Evolutionary conservation across 1,140 invertebrate genomes (phyloP).

Genomic region (Psilanteris sp.): DNA sequence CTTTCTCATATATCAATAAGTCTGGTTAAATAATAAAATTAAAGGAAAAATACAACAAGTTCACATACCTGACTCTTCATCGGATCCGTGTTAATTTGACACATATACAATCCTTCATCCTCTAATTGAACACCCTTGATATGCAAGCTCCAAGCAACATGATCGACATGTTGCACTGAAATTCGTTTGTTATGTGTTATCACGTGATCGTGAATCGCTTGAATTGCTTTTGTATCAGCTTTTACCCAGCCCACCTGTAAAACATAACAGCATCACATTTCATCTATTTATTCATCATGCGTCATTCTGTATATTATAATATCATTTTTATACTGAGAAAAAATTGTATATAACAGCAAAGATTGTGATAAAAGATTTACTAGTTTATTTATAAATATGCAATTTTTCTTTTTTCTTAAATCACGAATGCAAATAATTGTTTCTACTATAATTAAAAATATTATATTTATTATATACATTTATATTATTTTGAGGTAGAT

Average conservation of each 20-base stretch:
- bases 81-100: slow-evolving; percentile 89
- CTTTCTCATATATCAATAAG: slow-evolving; percentile 33
- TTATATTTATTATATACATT: no score
- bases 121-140: slow-evolving; percentile 89
- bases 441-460: no score
- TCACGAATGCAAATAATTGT: no score
- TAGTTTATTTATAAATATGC: no score
- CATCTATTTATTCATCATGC: slow-evolving; percentile 30
- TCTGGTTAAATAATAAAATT: slow-evolving; percentile 26
- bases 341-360: no score
- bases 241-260: slow-evolving; percentile 93
- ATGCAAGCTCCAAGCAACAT: slow-evolving; percentile 90
- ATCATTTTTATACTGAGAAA: not conserved
- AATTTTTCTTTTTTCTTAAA: no score
- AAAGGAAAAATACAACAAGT: slow-evolving; percentile 32
- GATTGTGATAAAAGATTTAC: no score
- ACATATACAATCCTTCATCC: slow-evolving; percentile 91
- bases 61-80: slow-evolving; percentile 89
- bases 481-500: no score
- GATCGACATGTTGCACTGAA: slow-evolving; percentile 88
- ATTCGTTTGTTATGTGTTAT: slow-evolving; percentile 92
- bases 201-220: slow-evolving; percentile 93
- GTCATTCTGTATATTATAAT: slow-evolving; percentile 7
- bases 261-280: slow-evolving; percentile 38
- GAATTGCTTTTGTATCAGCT: slow-evolving; percentile 90